These are phyloP conservation scores for Oreortyx pictus DNA, from an alignment of 2,797 vertebrate species.

Conservation along the genomic window DNA sequence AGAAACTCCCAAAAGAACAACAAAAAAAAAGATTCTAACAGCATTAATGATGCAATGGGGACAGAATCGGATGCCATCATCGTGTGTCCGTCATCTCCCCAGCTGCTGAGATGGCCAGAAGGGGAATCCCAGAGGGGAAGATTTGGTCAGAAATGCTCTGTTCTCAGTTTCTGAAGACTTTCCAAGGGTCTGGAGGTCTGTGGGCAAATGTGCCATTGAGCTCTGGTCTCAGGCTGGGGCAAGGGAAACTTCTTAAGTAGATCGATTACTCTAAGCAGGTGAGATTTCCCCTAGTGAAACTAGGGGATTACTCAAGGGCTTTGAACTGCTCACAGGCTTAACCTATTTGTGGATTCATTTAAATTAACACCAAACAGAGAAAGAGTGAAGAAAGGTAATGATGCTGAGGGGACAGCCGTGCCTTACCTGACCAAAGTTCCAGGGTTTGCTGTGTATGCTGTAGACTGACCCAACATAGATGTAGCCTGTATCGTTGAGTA, in stretches of 20 bases:
- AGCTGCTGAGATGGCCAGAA: neutral
- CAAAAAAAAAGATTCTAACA: accelerated
- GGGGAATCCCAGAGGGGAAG: neutral
- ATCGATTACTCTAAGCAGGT: neutral
- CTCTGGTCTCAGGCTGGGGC: accelerated
- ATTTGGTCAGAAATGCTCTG: neutral
- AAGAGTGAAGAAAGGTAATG: neutral
- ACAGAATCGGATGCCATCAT: neutral
- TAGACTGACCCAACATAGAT: conserved; percentile 70
- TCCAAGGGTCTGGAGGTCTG: neutral
- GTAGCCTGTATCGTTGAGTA: conserved; percentile 74
- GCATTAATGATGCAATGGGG: neutral
- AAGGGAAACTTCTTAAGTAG: neutral
- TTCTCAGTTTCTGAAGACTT: neutral
- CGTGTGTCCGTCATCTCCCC: neutral
- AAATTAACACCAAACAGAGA: neutral
- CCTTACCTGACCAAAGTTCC: conserved; percentile 81
- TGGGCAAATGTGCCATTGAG: neutral
- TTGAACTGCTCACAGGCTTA: neutral
- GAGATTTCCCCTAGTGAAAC: neutral
- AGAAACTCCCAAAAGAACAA: neutral
- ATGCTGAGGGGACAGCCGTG: accelerated
- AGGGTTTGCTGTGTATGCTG: conserved; percentile 66
- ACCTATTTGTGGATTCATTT: neutral
- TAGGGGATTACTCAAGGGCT: neutral